Percentiles rank a stretch among this genome's conserved stretches.
Evolutionary conservation across 2,797 vertebrate species (phyloP).

Genomic region (Lophotriccus pileatus): DNA sequence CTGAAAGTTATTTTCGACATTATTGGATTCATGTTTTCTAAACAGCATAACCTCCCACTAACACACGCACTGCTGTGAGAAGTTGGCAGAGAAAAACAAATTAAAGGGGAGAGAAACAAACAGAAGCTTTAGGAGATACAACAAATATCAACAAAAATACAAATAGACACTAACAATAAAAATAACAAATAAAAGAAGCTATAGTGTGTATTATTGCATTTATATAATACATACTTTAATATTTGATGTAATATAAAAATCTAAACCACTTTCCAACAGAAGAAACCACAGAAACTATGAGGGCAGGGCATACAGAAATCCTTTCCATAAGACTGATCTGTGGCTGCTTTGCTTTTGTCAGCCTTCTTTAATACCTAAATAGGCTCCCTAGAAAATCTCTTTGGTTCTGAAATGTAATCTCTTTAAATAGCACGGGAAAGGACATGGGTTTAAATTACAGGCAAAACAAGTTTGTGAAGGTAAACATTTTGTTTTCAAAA

Average conservation of each 20-base stretch:
- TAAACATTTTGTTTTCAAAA: conserved; percentile 57
- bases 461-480: neutral
- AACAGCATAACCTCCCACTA: neutral
- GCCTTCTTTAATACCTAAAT: neutral
- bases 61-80: neutral
- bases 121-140: neutral
- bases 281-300: neutral
- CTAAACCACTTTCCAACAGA: neutral
- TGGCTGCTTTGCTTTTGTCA: neutral
- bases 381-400: neutral
- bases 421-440: neutral
- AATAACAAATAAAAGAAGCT: neutral
- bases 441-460: conserved; percentile 18
- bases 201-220: neutral
- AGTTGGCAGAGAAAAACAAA: neutral
- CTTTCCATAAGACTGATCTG: neutral
- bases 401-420: conserved; percentile 17
- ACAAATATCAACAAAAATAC: neutral
- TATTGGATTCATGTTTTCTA: neutral
- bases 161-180: neutral
- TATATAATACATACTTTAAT: neutral
- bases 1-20: neutral
- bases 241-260: neutral
- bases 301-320: neutral
- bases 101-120: neutral